Evolutionary conservation across 2,113 vertebrate species (phyloP).

Genomic region (Choloepus hoffmanni): DNA sequence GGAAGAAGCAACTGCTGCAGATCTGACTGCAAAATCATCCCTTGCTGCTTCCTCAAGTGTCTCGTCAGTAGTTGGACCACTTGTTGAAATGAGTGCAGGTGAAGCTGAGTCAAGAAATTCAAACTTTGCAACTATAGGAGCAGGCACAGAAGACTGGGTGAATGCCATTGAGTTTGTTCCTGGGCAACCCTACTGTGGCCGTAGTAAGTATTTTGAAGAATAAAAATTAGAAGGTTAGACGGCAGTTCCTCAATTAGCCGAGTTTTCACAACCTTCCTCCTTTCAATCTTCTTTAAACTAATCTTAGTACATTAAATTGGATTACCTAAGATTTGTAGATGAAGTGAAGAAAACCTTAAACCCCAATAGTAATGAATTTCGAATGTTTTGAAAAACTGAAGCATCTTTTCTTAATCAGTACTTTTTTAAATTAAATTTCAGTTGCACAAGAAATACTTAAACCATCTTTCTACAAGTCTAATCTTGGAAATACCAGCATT

Average conservation of each 20-base stretch:
- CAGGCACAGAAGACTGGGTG: conserved; percentile 94
- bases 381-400: background rate
- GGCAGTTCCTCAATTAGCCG: background rate
- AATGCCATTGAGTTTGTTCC: conserved; percentile 99
- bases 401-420: background rate
- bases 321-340: background rate
- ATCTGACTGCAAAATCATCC: conserved; percentile 83
- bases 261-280: background rate
- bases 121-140: conserved; percentile 84
- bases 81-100: conserved; percentile 84
- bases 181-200: conserved; percentile 98
- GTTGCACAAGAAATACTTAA: background rate
- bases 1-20: conserved; percentile 88
- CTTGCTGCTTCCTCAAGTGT: conserved; percentile 86
- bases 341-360: background rate
- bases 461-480: background rate
- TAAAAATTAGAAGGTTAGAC: background rate
- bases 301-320: background rate
- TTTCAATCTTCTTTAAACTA: background rate
- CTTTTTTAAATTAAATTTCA: conserved; percentile 1
- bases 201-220: conserved; percentile 89
- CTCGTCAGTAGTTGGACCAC: conserved; percentile 85
- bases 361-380: background rate
- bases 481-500: background rate
- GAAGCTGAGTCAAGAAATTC: conserved; percentile 84